These are phyloP conservation scores for Sesamia inferens DNA, from an alignment of 2,888 invertebrate genomes.

Conservation along the genomic window DNA sequence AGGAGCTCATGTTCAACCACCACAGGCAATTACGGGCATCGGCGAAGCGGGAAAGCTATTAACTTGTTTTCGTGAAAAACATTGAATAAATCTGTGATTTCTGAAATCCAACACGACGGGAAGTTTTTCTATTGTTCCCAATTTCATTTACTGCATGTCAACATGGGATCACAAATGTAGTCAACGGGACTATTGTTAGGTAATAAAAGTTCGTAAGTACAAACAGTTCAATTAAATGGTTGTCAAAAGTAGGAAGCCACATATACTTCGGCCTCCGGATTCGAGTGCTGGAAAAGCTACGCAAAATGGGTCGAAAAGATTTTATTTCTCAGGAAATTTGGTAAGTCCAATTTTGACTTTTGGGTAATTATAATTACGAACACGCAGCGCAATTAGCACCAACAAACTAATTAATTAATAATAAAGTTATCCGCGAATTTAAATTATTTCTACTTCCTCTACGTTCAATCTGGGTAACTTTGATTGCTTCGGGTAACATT, in stretches of 20 bases:
- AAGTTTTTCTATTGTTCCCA: constrained; percentile 31
- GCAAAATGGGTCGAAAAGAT: constrained; percentile 12
- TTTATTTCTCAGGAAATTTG: constrained; percentile 1
- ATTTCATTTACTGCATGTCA: constrained; percentile 47
- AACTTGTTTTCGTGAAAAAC: constrained; percentile 28
- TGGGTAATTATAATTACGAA: not conserved
- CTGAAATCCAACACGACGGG: not conserved
- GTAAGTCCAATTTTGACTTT: not conserved
- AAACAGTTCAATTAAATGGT: constrained; percentile 35
- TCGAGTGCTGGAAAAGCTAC: constrained; percentile 1
- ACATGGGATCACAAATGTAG: constrained; percentile 30
- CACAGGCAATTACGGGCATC: constrained; percentile 40
- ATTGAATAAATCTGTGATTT: constrained; percentile 25
- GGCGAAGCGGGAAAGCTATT: constrained; percentile 36
- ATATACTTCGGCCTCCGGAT: constrained; percentile 23
- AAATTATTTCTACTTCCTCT: not conserved
- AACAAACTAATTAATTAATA: not conserved
- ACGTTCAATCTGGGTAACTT: too few relatives aligned
- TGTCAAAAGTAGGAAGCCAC: constrained; percentile 9
- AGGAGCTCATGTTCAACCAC: constrained; percentile 10
- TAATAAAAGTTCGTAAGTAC: constrained; percentile 4
- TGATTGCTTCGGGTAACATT: too few relatives aligned
- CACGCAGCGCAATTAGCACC: not conserved
- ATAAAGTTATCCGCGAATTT: not conserved
- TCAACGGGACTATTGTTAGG: constrained; percentile 31